A percentile compares a stretch with the other conserved stretches of the same genome.
These are phyloP conservation scores for Sanderia malayensis DNA, from an alignment of 30 jellyfish, hydroid and myxozoan genomes.

Conservation along the genomic window DNA sequence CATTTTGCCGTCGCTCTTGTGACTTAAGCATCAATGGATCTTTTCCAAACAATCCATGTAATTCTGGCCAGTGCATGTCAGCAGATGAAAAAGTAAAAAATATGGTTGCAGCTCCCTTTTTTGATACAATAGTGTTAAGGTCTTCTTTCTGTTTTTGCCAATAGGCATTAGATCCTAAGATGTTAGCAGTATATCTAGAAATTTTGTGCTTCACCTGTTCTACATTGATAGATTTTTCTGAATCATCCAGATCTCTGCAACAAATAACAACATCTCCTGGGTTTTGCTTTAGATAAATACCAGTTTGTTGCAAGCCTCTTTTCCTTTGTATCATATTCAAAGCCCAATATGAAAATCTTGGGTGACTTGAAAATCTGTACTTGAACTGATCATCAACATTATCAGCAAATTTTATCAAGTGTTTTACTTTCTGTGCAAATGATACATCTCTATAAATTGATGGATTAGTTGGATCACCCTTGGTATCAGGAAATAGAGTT, in stretches of 20 bases:
- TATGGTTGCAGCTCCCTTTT: slow-evolving; percentile 38
- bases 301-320: slow-evolving; percentile 33
- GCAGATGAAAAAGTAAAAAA: slow-evolving; percentile 38
- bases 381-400: background rate
- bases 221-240: background rate
- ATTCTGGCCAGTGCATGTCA: slow-evolving; percentile 21
- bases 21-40: background rate
- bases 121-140: background rate
- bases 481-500: slow-evolving; percentile 36
- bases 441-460: slow-evolving; percentile 7
- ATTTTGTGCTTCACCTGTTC: background rate
- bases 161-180: slow-evolving; percentile 10
- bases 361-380: slow-evolving; percentile 30
- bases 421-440: background rate
- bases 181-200: slow-evolving; percentile 5
- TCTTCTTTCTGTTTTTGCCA: slow-evolving; percentile 17
- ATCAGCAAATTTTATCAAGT: slow-evolving; percentile 15
- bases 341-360: slow-evolving; percentile 44
- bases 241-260: slow-evolving; percentile 11
- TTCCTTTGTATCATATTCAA: slow-evolving; percentile 29
- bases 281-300: slow-evolving; percentile 23
- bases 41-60: background rate
- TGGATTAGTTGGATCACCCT: slow-evolving; percentile 34
- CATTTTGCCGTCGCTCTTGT: slow-evolving; percentile 2
- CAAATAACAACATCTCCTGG: slow-evolving; percentile 25